Evolutionary conservation across 1,140 invertebrate genomes (phyloP), one percentile per base, ranked within the genome.

Genomic region (Drosophila willistoni): DNA sequence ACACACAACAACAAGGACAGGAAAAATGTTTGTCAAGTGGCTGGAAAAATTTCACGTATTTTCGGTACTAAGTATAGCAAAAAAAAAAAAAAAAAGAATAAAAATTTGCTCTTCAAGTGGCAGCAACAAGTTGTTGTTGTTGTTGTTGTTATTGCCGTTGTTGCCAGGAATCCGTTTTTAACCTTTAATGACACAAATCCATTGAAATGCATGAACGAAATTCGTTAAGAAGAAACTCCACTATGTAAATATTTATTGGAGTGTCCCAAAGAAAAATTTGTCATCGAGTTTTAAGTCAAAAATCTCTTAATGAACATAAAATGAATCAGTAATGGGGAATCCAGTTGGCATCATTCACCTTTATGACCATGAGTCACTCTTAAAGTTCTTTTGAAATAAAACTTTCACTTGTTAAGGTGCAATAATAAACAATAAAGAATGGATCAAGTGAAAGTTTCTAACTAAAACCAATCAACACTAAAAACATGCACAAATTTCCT

Each of bases 41-140:
- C 73, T 77, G 73, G 47, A 77, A 77, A 77, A 77, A 77, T 77
- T 77, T 77, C 73, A 77, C 68, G 68, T 77, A 77, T 77, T 77
- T 77, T 62, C 55, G 68, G n/a, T 41, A 73, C 39, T 65, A 42
- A 36, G 39, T 39, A 59, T 9, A 39, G 10, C 36, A 71, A 77
- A 77, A 66, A n/a, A n/a, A n/a, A 39, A 76, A 54, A 66, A 76
- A 75, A 56, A 77, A 66, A 70, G 42, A 66, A 59, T 55, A 68
- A 75, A 56, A 56, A 34, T 36, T 76, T 64, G 60, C 33, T 51
- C 17, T 51, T 76, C 51, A 55, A 78, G 63, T 78, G 64, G 47
- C 64, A 44, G 65, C 42, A 60, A 67, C 76, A 73, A 79, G 69
- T 70, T 67, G 60, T 71, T 71, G 44, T 64, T 73, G 57, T 54